Percentiles rank a stretch among this genome's conserved stretches.
Conservation (phyloP, 2,797 vertebrate genomes). For the Telmatherina bonti region DNA sequence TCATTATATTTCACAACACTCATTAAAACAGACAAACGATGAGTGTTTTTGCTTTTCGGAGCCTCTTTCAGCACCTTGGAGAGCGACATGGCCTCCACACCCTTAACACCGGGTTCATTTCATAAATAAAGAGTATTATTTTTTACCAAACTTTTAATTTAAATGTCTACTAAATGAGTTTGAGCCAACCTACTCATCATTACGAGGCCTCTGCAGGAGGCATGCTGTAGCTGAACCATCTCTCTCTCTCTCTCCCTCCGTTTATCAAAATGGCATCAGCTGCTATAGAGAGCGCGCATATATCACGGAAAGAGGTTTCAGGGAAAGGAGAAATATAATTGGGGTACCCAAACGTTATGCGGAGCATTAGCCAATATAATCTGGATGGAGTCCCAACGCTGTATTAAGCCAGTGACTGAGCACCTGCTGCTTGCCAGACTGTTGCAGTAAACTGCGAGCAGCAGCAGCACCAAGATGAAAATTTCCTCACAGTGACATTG, state of each 20-base stretch:
- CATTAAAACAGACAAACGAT: no score
- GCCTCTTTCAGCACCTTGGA: conserved; percentile 63
- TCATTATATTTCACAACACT: background rate
- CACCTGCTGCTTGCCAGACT: conserved; percentile 82
- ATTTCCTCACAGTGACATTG: conserved; percentile 62
- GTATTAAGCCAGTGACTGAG: conserved; percentile 76
- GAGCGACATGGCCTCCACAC: conserved; percentile 22
- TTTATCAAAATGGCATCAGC: conserved; percentile 64
- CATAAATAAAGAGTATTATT: no score
- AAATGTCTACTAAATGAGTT: conserved; percentile 28
- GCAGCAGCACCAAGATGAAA: conserved; percentile 40
- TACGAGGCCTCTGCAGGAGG: conserved; percentile 40
- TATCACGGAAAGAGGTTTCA: conserved; percentile 50
- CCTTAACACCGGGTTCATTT: background rate
- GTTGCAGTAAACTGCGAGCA: conserved; percentile 77
- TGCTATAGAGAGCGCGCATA: conserved; percentile 41
- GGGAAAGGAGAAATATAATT: conserved; percentile 58
- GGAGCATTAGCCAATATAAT: conserved; percentile 64
- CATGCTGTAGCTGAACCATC: conserved; percentile 33
- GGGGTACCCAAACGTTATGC: conserved; percentile 48
- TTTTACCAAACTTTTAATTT: no score
- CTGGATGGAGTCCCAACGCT: conserved; percentile 73
- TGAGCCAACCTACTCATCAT: conserved; percentile 26
- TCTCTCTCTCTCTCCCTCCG: background rate
- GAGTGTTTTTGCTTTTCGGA: no score